phyloP scores from a whole-genome alignment of 92 coral and sea anemone species.

The Anthopleura xanthogrammica region DNA sequence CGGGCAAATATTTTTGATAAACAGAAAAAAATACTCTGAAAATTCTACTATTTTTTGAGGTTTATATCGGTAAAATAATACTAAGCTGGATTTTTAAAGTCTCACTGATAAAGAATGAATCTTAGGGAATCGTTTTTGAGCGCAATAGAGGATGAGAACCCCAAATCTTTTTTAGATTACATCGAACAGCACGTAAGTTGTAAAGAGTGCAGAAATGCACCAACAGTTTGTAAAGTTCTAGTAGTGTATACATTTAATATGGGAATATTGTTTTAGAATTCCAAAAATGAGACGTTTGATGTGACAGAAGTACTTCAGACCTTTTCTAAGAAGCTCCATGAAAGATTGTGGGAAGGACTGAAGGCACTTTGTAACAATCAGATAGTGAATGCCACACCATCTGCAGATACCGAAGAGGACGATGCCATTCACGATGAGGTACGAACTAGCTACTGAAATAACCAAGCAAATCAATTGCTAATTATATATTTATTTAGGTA shows the following conservation, averaged over 20 bases:
- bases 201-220: too few relatives aligned
- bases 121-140: slow-evolving; percentile 60
- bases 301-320: slow-evolving; percentile 85
- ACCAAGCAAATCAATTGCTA: not conserved
- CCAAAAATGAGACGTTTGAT: slow-evolving; percentile 85
- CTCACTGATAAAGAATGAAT: slow-evolving; percentile 34
- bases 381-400: slow-evolving; percentile 46
- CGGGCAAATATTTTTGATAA: slow-evolving; percentile 24
- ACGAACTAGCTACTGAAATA: not conserved
- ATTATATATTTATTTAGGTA: not conserved
- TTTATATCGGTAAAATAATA: not conserved
- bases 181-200: slow-evolving; percentile 75
- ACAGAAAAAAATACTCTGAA: not conserved
- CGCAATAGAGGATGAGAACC: slow-evolving; percentile 60
- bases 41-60: not conserved
- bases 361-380: slow-evolving; percentile 49
- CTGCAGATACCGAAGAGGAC: slow-evolving; percentile 34
- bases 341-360: slow-evolving; percentile 77
- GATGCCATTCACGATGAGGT: slow-evolving; percentile 30
- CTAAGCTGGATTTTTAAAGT: not conserved
- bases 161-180: slow-evolving; percentile 57
- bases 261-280: slow-evolving; percentile 50
- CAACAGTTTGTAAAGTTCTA: not conserved
- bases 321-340: slow-evolving; percentile 78
- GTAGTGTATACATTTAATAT: not conserved